Base-by-base conservation (phyloP, 2,797 vertebrate species). In the Lithobates sylvaticus region DNA sequence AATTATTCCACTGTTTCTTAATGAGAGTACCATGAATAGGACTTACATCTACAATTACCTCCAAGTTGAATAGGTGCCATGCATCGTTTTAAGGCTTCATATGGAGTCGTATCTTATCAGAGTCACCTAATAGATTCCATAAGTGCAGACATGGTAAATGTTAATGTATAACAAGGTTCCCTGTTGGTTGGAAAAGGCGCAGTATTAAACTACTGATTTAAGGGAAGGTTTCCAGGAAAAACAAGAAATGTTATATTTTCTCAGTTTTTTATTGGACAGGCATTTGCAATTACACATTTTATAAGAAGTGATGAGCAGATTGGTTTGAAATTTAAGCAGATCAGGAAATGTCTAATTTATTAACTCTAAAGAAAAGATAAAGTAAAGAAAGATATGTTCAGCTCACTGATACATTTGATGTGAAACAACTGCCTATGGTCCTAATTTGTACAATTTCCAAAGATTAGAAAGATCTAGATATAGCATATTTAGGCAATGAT, bases 21-120 rank as follows among this genome's bases (percentile, higher is more conserved):
- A 78, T 86, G 85, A 78, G 68, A 58, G 36, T 83, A 68, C 61
- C 85, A 83, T 78, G 67, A 86, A 77, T 73, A 23, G 27, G 18
- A n/a, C 15, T 23, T 12, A 50, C 42, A 16, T 13, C 10, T 36
- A 61, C 54, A 61, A 61, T 61, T 61, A 58, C 47, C 29, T 23
- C 65, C 21, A 76, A 69, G 44, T 23, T 72, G 76, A 47, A 67
- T 44, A 73, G 27, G 44, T 18, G 15, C 54, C 68, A 36, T 13
- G 58, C 23, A n/a, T 72, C 34, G 12, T 54, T n/a, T 69, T 61
- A n/a, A 61, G 54, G 54, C 21, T 23, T 61, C 54, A n/a, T 21
- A 76, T 76, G 50, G 18, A 54, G 44, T 32, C 47, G 58, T 76
- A 27, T 29, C 26, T 76, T 76, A 27, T 76, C 74, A 8, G 23